A percentile compares a stretch with the other conserved stretches of the same genome.
Conservation (phyloP, 2,113 vertebrate genomes). For the Pungitius pungitius region DNA sequence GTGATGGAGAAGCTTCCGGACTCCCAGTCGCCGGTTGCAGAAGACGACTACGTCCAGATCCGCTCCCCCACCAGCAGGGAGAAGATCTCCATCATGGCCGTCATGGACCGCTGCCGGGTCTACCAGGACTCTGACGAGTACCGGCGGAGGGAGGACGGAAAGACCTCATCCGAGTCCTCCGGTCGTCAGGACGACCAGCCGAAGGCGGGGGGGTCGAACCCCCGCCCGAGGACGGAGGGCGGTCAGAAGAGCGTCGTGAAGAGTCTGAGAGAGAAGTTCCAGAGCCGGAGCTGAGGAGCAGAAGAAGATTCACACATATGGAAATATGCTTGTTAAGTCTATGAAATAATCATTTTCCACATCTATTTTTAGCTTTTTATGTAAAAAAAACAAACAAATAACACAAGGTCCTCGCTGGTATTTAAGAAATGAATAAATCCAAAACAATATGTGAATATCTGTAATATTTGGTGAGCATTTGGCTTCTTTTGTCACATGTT, state of each 20-base stretch:
- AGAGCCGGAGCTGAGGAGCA: conserved; percentile 78
- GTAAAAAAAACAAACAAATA: too few species aligned
- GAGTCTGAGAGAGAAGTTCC: conserved; percentile 90
- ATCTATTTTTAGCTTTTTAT: too few species aligned
- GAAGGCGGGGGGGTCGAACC: conserved; percentile 36
- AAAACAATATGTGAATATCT: too few species aligned
- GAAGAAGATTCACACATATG: too few species aligned
- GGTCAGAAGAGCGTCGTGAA: conserved; percentile 84
- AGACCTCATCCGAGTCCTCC: conserved; percentile 5
- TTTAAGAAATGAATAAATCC: too few species aligned
- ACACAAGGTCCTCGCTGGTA: too few species aligned
- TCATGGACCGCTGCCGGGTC: conserved; percentile 82
- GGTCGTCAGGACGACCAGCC: not conserved
- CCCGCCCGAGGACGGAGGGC: conserved; percentile 10
- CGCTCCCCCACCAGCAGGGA: conserved; percentile 82
- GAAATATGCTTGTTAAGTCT: not conserved
- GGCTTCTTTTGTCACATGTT: too few species aligned
- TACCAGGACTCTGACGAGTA: conserved; percentile 85
- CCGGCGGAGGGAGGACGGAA: conserved; percentile 68
- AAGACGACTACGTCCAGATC: conserved; percentile 76
- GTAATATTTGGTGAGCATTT: too few species aligned
- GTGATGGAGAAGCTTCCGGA: conserved; percentile 81
- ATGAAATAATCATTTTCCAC: too few species aligned
- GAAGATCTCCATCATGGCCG: conserved; percentile 85
- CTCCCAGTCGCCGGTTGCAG: not conserved